phyloP scores from a whole-genome alignment of 2,888 invertebrate species.

The Lasioglossum villosulum region DNA sequence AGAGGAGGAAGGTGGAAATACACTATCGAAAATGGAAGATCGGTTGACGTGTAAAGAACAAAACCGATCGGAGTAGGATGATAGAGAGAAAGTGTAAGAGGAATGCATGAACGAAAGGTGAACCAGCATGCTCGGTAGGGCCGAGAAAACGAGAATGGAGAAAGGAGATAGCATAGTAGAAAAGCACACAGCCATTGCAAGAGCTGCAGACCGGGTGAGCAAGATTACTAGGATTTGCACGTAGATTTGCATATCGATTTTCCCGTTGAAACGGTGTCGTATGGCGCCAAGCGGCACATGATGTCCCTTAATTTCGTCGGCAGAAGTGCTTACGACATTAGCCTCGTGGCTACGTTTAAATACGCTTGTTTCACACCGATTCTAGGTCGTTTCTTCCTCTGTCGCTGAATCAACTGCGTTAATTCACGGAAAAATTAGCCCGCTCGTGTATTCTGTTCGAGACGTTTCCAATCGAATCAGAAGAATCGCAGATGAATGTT shows the following conservation, averaged over 20 bases:
- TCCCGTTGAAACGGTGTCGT: conserved; percentile 71
- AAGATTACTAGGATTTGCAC: conserved; percentile 84
- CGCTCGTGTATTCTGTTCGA: background rate
- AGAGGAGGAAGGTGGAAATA: conserved; percentile 13
- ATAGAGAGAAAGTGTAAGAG: conserved; percentile 51
- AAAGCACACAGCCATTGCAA: conserved; percentile 59
- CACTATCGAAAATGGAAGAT: conserved; percentile 46
- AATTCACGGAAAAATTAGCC: conserved; percentile 31
- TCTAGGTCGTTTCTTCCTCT: conserved; percentile 8
- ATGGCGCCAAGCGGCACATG: conserved; percentile 76
- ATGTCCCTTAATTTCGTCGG: conserved; percentile 81
- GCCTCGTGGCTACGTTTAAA: conserved; percentile 63
- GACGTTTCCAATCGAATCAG: conserved; percentile 8
- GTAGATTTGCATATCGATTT: conserved; percentile 84
- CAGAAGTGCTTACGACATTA: conserved; percentile 62
- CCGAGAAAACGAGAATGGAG: conserved; percentile 8
- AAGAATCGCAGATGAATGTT: background rate
- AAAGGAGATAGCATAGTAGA: conserved; percentile 45
- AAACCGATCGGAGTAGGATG: conserved; percentile 56
- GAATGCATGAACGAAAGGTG: background rate
- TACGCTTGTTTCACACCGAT: conserved; percentile 60
- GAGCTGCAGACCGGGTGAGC: conserved; percentile 63
- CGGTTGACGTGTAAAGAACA: conserved; percentile 41
- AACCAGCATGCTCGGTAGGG: background rate
- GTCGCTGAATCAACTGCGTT: conserved; percentile 36